Percentiles rank a stretch among this genome's conserved stretches.
phyloP scores from a whole-genome alignment of 2,113 vertebrate genomes.

The Barnardius zonarius region DNA sequence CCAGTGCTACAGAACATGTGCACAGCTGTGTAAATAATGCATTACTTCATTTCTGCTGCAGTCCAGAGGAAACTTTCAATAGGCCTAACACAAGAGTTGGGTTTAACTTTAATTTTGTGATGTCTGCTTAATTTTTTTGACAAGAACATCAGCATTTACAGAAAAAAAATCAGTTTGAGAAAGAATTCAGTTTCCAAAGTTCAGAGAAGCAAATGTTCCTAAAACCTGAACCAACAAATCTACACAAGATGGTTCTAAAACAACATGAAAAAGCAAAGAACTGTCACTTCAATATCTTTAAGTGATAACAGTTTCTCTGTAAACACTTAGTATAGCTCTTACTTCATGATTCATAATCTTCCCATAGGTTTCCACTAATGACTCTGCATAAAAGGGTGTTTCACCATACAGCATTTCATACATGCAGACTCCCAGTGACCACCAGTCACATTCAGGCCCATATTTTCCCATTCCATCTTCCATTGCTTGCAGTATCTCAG shows the following conservation, averaged over 20 bases:
- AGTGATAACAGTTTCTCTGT: not conserved
- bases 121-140: not conserved
- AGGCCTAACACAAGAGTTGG: not conserved
- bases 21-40: not conserved
- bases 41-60: not conserved
- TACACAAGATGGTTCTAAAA: not conserved
- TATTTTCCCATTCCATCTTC: constrained; percentile 97
- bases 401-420: constrained; percentile 98
- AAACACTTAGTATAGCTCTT: not conserved
- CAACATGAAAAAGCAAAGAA: not conserved
- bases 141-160: not conserved
- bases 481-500: constrained; percentile 98
- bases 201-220: not conserved
- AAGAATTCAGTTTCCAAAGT: not conserved
- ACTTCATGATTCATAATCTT: constrained; percentile 99
- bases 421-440: constrained; percentile 96
- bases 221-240: not conserved
- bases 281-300: not conserved
- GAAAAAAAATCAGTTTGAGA: not conserved
- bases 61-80: not conserved
- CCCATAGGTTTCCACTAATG: constrained; percentile 93
- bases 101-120: not conserved
- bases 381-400: constrained; percentile 95
- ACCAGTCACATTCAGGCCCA: constrained; percentile 97
- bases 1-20: not conserved